These are phyloP conservation scores for Oscheius onirici DNA, from an alignment of 2,888 invertebrate genomes.

Conservation along the genomic window DNA sequence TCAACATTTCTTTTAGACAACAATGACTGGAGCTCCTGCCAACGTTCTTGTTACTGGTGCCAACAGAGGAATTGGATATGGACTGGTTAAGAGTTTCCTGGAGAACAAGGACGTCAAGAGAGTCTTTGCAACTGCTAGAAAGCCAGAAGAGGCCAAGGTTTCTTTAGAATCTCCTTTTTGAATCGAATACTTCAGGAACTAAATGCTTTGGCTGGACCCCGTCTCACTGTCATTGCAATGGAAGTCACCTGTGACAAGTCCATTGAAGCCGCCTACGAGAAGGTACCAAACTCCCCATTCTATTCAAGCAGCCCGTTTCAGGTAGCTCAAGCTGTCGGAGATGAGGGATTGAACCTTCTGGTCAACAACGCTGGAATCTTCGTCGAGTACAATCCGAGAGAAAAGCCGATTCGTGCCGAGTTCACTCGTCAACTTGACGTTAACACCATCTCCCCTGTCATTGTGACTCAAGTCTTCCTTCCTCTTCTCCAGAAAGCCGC, in stretches of 20 bases:
- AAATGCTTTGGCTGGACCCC: conserved; percentile 6
- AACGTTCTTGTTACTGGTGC: conserved; percentile 29
- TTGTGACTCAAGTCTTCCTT: conserved; percentile 38
- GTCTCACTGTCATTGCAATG: conserved; percentile 38
- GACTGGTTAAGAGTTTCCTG: conserved; percentile 20
- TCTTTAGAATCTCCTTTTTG: too few relatives aligned
- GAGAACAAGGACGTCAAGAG: conserved; percentile 24
- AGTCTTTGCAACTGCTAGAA: conserved; percentile 24
- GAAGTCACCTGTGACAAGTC: conserved; percentile 38
- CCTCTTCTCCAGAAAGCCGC: conserved; percentile 41
- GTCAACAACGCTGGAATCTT: conserved; percentile 35
- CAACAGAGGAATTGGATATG: conserved; percentile 31
- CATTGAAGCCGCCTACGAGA: conserved; percentile 29
- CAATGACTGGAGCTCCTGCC: not conserved
- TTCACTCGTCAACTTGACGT: conserved; percentile 80
- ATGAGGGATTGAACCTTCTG: conserved; percentile 40
- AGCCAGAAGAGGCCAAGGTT: conserved; percentile 22
- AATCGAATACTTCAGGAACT: conserved; percentile 14
- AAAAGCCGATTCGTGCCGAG: conserved; percentile 71
- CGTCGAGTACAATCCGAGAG: conserved; percentile 2
- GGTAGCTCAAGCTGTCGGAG: conserved; percentile 38
- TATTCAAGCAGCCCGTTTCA: not conserved
- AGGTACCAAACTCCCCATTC: conserved; percentile 32
- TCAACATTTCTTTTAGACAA: too few relatives aligned
- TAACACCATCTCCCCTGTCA: conserved; percentile 76